These are phyloP conservation scores for Congeria kusceri DNA, from an alignment of 2,888 invertebrate species.

Conservation along the genomic window DNA sequence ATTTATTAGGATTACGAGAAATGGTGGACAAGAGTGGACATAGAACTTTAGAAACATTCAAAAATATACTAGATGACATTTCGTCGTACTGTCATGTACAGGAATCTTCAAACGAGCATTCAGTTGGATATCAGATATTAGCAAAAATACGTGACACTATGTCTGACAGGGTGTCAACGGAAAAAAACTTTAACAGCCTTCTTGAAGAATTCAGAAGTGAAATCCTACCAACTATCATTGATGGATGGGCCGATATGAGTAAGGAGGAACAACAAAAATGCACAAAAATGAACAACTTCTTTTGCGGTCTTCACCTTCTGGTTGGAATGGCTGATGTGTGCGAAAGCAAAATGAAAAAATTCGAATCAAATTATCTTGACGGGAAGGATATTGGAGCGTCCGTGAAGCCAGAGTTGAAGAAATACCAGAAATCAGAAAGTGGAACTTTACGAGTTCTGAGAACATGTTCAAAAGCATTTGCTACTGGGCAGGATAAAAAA, in stretches of 20 bases:
- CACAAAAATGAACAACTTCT: slow-evolving; percentile 46
- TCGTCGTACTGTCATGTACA: slow-evolving; percentile 13
- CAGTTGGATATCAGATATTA: slow-evolving; percentile 30
- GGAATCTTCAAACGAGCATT: neutral
- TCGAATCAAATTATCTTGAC: slow-evolving; percentile 39
- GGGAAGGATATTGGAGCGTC: slow-evolving; percentile 39
- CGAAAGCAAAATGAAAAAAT: slow-evolving; percentile 33
- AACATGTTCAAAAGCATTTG: slow-evolving; percentile 48
- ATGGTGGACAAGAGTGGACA: slow-evolving; percentile 46
- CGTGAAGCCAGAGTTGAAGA: slow-evolving; percentile 32
- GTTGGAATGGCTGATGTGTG: slow-evolving; percentile 41
- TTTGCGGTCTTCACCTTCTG: slow-evolving; percentile 50
- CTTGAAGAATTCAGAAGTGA: slow-evolving; percentile 29
- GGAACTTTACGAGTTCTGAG: slow-evolving; percentile 43
- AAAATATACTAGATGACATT: slow-evolving; percentile 16
- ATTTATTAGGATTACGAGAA: slow-evolving; percentile 43
- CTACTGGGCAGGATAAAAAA: slow-evolving; percentile 52
- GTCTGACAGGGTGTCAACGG: too few species aligned
- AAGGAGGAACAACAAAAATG: slow-evolving; percentile 21
- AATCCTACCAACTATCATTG: slow-evolving; percentile 35
- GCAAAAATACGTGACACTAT: slow-evolving; percentile 46
- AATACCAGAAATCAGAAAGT: slow-evolving; percentile 46
- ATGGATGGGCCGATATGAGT: slow-evolving; percentile 30
- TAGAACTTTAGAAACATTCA: slow-evolving; percentile 35
- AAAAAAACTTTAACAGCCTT: slow-evolving; percentile 42